Conservation (phyloP, 2,888 invertebrate genomes). For the Megaustenia siamemsis region DNA sequence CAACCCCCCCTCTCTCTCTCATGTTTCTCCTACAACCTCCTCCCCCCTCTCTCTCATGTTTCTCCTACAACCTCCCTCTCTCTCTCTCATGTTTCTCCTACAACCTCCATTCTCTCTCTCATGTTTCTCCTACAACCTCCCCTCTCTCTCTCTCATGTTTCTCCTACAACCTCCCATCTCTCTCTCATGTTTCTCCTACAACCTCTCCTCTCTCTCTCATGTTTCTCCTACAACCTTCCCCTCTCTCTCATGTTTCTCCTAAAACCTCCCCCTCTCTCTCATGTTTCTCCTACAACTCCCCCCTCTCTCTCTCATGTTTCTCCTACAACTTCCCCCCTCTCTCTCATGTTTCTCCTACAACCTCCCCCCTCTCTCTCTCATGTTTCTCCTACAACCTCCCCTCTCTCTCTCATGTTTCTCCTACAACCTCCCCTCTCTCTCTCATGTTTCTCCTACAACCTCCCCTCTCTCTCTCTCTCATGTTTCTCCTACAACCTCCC, state of each 20-base stretch:
- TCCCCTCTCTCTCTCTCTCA: too few species aligned
- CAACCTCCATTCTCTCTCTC: background rate
- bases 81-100: background rate
- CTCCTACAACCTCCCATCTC: background rate
- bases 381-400: too few species aligned
- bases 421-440: too few species aligned
- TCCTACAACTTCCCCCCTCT: background rate
- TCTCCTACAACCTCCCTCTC: background rate
- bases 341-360: too few species aligned
- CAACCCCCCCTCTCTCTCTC: background rate
- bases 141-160: background rate
- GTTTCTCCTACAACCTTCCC: background rate
- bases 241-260: background rate
- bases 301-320: background rate
- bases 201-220: background rate
- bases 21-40: background rate
- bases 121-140: background rate
- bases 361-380: too few species aligned
- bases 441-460: too few species aligned
- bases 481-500: too few species aligned
- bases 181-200: background rate
- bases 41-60: background rate
- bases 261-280: background rate
- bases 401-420: too few species aligned
- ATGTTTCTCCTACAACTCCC: background rate